These are phyloP conservation scores for Salarias fasciatus DNA, from an alignment of 2,797 vertebrate species.

Conservation along the genomic window DNA sequence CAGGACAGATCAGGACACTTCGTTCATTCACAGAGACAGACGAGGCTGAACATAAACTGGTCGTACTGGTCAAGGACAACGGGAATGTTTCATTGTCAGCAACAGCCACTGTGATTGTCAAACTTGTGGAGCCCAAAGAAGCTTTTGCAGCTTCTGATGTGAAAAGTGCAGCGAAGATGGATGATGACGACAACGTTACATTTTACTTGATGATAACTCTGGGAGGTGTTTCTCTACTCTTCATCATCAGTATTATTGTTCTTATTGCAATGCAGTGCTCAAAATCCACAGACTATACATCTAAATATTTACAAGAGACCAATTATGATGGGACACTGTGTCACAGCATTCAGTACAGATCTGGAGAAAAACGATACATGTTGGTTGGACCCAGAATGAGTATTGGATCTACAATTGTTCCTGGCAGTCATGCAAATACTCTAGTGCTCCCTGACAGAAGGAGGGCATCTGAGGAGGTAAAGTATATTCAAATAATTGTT, in stretches of 20 bases:
- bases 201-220: constrained; percentile 27
- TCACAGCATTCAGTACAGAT: constrained; percentile 42
- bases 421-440: constrained; percentile 38
- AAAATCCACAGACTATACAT: constrained; percentile 36
- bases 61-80: constrained; percentile 61
- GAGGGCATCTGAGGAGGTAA: constrained; percentile 40
- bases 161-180: constrained; percentile 2
- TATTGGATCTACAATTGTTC: constrained; percentile 43
- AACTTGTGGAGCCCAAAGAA: constrained; percentile 68
- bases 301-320: constrained; percentile 46
- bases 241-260: constrained; percentile 26
- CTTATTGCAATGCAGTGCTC: constrained; percentile 57
- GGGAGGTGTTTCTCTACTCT: constrained; percentile 12
- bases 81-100: constrained; percentile 62
- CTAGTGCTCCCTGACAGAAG: constrained; percentile 26
- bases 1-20: constrained; percentile 69
- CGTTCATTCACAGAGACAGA: constrained; percentile 66
- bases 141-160: constrained; percentile 66
- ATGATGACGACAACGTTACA: constrained; percentile 7
- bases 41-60: constrained; percentile 63
- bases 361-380: constrained; percentile 59
- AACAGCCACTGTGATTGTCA: constrained; percentile 65
- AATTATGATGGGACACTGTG: constrained; percentile 27
- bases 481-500: background rate
- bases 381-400: constrained; percentile 57